A percentile compares a stretch with the other conserved stretches of the same genome.
phyloP scores from a whole-genome alignment of 2,113 vertebrate genomes.

The Archilochus colubris region DNA sequence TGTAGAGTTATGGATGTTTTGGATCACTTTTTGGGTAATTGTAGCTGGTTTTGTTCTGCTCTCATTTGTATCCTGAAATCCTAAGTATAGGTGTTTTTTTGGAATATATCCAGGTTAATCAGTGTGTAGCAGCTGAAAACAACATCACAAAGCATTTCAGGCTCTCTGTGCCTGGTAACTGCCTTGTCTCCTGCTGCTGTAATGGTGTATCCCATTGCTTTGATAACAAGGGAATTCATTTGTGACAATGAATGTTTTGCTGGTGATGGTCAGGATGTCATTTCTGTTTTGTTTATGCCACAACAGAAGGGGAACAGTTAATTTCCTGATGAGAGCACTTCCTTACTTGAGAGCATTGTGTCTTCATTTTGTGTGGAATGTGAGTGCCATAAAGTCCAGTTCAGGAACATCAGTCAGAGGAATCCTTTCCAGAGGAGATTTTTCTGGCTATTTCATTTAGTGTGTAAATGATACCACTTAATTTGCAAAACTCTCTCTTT shows the following conservation, averaged over 20 bases:
- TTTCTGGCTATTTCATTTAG: not conserved
- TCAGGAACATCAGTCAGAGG: not conserved
- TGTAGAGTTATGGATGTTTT: not conserved
- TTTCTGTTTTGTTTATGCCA: not conserved
- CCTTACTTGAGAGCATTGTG: not conserved
- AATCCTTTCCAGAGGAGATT: not conserved
- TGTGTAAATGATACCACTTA: not conserved
- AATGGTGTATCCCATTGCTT: not conserved
- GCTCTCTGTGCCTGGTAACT: not conserved
- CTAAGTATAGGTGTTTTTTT: not conserved
- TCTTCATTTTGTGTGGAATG: slow-evolving; percentile 1
- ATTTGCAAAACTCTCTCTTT: not conserved
- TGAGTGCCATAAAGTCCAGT: not conserved
- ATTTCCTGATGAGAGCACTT: slow-evolving; percentile 36
- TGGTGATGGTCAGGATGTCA: not conserved
- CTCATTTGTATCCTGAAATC: not conserved
- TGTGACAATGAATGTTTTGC: not conserved
- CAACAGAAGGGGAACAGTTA: not conserved
- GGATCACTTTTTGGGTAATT: not conserved
- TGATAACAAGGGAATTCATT: not conserved
- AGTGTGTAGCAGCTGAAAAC: not conserved
- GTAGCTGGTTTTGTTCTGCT: not conserved
- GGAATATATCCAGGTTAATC: not conserved
- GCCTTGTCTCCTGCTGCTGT: not conserved
- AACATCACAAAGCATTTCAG: not conserved